Base-by-base conservation (phyloP, 2,113 vertebrate species). In the Scatophagus argus region DNA sequence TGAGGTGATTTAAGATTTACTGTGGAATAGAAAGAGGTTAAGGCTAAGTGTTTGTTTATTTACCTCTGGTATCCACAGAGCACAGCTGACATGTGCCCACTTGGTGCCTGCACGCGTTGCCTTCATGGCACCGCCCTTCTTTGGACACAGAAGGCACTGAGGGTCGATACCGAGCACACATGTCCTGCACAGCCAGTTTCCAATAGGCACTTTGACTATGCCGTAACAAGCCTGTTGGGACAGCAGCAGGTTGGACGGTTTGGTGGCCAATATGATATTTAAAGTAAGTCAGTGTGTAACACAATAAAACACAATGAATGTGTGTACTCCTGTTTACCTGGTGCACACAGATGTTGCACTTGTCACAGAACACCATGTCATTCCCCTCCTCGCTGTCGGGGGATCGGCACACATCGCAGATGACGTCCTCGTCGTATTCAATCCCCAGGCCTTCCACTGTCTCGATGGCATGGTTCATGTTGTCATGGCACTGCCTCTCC, bases 331-430 rank as follows among this genome's bases (percentile, higher is more conserved):
- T 12, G 19, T 2, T 36, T 49, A 97, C 98, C 97, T 99, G 98
- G 91, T 99, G 98, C 44, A 99, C 98, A 59, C 98, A 99, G 91
- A 99, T 95, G 93, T 99, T 99, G 93, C 98, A 99, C 91, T 98
- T 97, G 93, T 99, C 98, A 89, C 98, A 99, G 91, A 99, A 99
- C 66, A 99, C 98, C 98, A 99, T 99, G 90, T 99, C 98, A 69
- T 99, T 99, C 3, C 97, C 98, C 78, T 99, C 97, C 75, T 99
- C 98, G 19, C 98, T 98, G 93, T 99, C 97, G 0, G 98, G 98
- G 54, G 98, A 99, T 54, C 96, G 96, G 86, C 98, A 99, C 77
- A 99, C 98, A n/a, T 99, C 98, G 80, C 98, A 99, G 88, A 99
- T 97, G 59, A 99, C 98, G 1, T 99, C 97, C 92, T 99, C 98